phyloP scores from a whole-genome alignment of 2,797 vertebrate genomes.

The Microctenopoma stevenorrisi region DNA sequence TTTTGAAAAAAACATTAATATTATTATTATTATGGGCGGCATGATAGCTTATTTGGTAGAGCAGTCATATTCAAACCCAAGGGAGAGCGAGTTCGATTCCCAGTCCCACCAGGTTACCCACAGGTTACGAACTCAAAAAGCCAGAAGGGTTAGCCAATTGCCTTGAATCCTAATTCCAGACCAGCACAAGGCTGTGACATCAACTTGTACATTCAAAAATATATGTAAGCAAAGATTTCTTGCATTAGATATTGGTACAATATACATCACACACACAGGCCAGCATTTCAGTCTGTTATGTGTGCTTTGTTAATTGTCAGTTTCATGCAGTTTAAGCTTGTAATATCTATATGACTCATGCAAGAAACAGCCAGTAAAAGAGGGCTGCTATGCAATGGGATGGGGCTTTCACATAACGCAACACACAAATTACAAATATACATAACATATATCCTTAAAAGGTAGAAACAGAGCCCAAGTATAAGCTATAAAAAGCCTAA shows the following conservation, averaged over 20 bases:
- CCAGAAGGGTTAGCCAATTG: conserved; percentile 63
- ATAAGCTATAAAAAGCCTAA: conserved; percentile 21
- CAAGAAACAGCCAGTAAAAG: background rate
- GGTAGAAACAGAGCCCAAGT: background rate
- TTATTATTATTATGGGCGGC: too few species aligned
- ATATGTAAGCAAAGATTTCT: background rate
- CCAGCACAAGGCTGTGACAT: conserved; percentile 48
- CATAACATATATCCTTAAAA: background rate
- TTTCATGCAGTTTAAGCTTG: background rate
- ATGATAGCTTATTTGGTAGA: too few species aligned
- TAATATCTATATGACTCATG: conserved; percentile 4
- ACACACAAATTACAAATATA: conserved; percentile 17
- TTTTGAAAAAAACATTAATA: too few species aligned
- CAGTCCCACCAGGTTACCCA: too few species aligned
- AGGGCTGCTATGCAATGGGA: background rate
- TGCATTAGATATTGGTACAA: background rate
- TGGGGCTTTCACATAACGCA: background rate
- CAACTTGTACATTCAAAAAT: conserved; percentile 34
- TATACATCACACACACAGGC: conserved; percentile 5
- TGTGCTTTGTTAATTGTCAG: background rate
- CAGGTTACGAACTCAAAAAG: conserved; percentile 68
- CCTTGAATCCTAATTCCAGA: conserved; percentile 70
- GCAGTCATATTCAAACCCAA: too few species aligned
- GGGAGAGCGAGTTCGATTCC: too few species aligned
- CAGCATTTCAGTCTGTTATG: background rate